A percentile compares a stretch with the other conserved stretches of the same genome.
These are phyloP conservation scores for Leptura quadrifasciata DNA, from an alignment of 2,888 invertebrate genomes.

Conservation along the genomic window DNA sequence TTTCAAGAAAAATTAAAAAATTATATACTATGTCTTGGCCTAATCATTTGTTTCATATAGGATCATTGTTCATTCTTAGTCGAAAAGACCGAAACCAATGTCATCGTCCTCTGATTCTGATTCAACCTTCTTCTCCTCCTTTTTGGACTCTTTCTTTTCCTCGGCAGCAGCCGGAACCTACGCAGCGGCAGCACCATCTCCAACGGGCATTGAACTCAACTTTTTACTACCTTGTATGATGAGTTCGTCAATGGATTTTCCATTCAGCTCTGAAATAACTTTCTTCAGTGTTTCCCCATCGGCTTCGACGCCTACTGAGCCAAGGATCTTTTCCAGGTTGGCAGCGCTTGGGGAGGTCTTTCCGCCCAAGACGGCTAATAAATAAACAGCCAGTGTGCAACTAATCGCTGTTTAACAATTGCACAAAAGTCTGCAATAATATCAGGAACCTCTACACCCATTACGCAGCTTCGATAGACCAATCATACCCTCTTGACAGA, in stretches of 20 bases:
- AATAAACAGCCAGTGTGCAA: constrained; percentile 99
- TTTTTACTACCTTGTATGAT: constrained; percentile 94
- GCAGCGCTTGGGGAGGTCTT: constrained; percentile 87
- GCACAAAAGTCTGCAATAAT: too few relatives aligned
- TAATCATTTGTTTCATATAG: too few relatives aligned
- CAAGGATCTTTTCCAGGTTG: constrained; percentile 95
- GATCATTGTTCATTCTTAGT: constrained; percentile 80
- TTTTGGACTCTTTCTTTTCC: constrained; percentile 87
- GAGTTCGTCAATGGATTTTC: constrained; percentile 93
- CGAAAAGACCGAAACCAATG: constrained; percentile 98
- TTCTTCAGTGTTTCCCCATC: constrained; percentile 91
- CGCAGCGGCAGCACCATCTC: constrained; percentile 83
- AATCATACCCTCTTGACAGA: too few relatives aligned
- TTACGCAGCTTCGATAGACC: too few relatives aligned
- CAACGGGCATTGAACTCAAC: constrained; percentile 95
- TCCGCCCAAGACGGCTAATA: constrained; percentile 95
- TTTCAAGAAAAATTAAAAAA: too few relatives aligned
- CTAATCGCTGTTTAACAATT: too few relatives aligned
- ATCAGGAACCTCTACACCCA: too few relatives aligned
- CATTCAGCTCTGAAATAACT: constrained; percentile 90
- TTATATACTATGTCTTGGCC: too few relatives aligned
- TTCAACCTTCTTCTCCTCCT: constrained; percentile 89
- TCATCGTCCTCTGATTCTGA: constrained; percentile 97
- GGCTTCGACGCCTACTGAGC: constrained; percentile 96
- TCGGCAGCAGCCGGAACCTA: constrained; percentile 79